Evolutionary conservation across 2,888 invertebrate genomes (phyloP).

Genomic region (Dione juno): DNA sequence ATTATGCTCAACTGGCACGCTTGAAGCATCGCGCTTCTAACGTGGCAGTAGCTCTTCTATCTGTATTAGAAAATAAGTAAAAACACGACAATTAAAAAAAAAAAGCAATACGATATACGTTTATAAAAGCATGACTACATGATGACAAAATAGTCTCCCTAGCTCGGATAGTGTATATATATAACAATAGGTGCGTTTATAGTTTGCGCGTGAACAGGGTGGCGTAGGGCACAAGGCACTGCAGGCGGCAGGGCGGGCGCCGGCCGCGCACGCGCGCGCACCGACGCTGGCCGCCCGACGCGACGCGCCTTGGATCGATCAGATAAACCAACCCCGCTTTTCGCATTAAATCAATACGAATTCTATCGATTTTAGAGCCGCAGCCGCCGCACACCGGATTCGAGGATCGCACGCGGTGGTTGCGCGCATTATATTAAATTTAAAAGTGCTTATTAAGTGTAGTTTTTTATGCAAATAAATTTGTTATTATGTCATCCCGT

Average conservation of each 20-base stretch:
- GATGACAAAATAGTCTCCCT: slow-evolving; percentile 23
- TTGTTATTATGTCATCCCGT: slow-evolving; percentile 22
- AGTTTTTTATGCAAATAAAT: slow-evolving; percentile 19
- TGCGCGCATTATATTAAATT: slow-evolving; percentile 62
- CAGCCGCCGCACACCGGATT: slow-evolving; percentile 82
- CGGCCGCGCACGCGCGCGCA: slow-evolving; percentile 52
- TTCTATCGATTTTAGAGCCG: slow-evolving; percentile 89
- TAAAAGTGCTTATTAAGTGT: slow-evolving; percentile 31
- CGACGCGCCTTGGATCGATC: slow-evolving; percentile 85
- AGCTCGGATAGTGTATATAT: slow-evolving; percentile 6
- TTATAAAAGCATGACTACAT: neutral
- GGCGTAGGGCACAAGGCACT: slow-evolving; percentile 55
- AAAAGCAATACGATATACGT: neutral
- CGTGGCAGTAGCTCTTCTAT: neutral
- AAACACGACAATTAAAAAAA: neutral
- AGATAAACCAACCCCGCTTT: slow-evolving; percentile 90
- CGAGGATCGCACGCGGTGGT: slow-evolving; percentile 81
- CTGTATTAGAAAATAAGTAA: no score
- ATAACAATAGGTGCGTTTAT: slow-evolving; percentile 32
- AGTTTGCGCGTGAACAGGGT: slow-evolving; percentile 78
- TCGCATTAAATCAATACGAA: slow-evolving; percentile 87
- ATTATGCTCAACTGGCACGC: no score
- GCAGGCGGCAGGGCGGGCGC: slow-evolving; percentile 61
- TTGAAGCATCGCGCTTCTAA: no score
- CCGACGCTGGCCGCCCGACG: slow-evolving; percentile 51